These are phyloP conservation scores for Damaliscus lunatus DNA, from an alignment of 2,113 vertebrate genomes.

Conservation along the genomic window DNA sequence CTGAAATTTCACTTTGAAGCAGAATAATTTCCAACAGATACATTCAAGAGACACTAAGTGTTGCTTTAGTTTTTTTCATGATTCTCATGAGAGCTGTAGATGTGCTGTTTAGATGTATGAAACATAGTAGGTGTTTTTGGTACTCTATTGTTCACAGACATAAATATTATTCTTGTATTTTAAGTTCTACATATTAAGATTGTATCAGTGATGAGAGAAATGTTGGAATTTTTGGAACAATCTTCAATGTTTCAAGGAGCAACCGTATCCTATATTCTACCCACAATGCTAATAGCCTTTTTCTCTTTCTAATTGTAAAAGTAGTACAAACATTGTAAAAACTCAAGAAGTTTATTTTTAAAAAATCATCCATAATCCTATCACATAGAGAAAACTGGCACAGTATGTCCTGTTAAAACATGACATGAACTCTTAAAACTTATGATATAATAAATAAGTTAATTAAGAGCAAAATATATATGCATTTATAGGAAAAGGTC, in stretches of 20 bases:
- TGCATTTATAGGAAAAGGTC: background rate
- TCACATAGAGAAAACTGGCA: background rate
- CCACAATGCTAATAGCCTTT: background rate
- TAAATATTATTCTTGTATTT: conserved; percentile 6
- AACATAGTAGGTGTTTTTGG: background rate
- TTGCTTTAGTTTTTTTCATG: conserved; percentile 1
- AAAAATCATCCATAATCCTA: background rate
- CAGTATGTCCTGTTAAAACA: background rate
- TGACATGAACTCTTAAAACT: background rate
- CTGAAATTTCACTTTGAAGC: conserved; percentile 50
- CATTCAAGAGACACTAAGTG: background rate
- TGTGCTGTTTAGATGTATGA: background rate
- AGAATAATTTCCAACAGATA: conserved; percentile 19
- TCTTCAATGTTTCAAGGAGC: background rate
- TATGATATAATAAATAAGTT: background rate
- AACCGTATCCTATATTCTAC: background rate
- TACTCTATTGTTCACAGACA: background rate
- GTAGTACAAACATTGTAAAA: background rate
- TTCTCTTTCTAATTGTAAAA: background rate
- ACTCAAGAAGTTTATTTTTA: background rate
- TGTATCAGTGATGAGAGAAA: background rate
- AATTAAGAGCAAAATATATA: background rate
- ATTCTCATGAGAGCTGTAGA: background rate
- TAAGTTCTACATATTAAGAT: background rate
- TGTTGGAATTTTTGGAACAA: background rate